Conservation (phyloP, 2,113 vertebrate genomes). For the Vulpes lagopus region DNA sequence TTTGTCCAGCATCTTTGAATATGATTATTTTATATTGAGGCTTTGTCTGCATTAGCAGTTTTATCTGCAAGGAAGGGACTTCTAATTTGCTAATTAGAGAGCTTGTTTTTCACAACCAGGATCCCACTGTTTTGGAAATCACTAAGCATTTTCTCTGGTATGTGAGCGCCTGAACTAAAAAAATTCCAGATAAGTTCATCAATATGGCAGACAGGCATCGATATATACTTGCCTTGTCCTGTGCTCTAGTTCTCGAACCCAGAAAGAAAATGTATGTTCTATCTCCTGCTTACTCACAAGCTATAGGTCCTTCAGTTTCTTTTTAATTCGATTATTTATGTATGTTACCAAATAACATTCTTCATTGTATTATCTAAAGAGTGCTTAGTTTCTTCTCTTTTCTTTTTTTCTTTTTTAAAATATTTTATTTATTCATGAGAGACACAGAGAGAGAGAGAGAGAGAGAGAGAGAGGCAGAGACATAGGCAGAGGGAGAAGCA, state of each 20-base stretch:
- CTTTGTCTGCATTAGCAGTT: slow-evolving; percentile 83
- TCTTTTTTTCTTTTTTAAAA: no score
- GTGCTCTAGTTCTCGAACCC: neutral
- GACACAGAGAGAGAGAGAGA: no score
- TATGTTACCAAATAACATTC: neutral
- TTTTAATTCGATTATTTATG: neutral
- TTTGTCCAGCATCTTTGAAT: slow-evolving; percentile 77
- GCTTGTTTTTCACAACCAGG: slow-evolving; percentile 73
- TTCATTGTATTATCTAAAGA: neutral
- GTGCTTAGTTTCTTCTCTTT: neutral
- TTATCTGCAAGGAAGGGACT: slow-evolving; percentile 83
- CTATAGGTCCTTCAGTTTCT: neutral
- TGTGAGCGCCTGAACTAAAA: neutral
- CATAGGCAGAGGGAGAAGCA: no score
- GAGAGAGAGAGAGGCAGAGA: no score
- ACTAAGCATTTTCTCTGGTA: slow-evolving; percentile 67
- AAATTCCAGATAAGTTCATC: neutral
- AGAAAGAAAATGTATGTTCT: neutral
- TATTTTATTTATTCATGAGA: no score
- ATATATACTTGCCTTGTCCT: neutral
- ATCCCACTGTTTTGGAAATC: slow-evolving; percentile 79
- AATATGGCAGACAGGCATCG: neutral
- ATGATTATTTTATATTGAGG: slow-evolving; percentile 81
- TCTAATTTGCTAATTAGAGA: slow-evolving; percentile 80
- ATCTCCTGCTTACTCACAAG: neutral